Base-by-base conservation (phyloP, 2,113 vertebrate species). In the Equus quagga region DNA sequence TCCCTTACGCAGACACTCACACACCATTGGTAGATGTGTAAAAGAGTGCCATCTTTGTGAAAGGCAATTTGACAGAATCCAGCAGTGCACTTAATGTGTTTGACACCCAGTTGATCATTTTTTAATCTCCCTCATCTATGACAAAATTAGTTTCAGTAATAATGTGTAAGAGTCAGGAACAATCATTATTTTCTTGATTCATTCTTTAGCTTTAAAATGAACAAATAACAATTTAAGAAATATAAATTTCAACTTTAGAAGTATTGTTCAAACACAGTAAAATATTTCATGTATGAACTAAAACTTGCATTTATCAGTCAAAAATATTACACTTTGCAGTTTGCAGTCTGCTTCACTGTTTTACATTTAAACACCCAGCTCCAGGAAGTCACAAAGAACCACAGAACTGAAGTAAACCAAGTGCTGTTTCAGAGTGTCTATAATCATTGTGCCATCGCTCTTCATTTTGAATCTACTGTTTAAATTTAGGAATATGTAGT, bases 131-230 rank as follows among this genome's bases (percentile, higher is more conserved):
- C 73, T 91, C 12, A 24, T 91, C 75, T 79, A 17, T 36, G 76
- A 72, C n/a, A 93, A 88, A 84, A 62, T 83, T 56, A 62, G 44
- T 83, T 83, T 91, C 73, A 78, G 36, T 46, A 60, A 44, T 33
- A 51, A 70, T 14, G 44, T 62, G 6, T 62, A 21, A 69, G 54
- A 91, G 36, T 89, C 51, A 84, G 31, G 31, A 94, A 95, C 41
- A 88, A 73, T 28, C 26, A n/a, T 49, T 28, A n/a, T 80, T 82
- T 19, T 69, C 33, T 54, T 46, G 19, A 88, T 51, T 72, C 6
- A 54, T 56, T 84, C 56, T 89, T 67, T 82, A 78, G n/a, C 28
- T 88, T 91, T 93, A 76, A 96, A 92, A 92, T 18, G 41, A 81
- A 69, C 26, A 91, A 83, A 21, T 67, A 73, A 80, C 4, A 58